phyloP scores from a whole-genome alignment of 2,888 invertebrate species.

The Arge pagana region DNA sequence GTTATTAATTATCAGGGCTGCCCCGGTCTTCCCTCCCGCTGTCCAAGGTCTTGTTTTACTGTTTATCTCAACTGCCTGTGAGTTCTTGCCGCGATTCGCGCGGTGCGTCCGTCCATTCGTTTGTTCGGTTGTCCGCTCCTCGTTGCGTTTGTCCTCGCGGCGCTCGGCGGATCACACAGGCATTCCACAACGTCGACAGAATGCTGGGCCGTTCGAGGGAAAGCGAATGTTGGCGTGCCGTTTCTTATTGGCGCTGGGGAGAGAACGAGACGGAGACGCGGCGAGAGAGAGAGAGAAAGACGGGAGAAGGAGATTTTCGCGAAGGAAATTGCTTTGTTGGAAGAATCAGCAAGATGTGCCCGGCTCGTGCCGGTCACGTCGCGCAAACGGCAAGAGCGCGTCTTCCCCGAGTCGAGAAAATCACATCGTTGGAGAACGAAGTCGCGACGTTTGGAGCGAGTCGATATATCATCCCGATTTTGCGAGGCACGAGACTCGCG shows the following conservation, averaged over 20 bases:
- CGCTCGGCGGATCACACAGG: slow-evolving; percentile 31
- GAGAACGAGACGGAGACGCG: too few species aligned
- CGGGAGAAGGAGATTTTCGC: slow-evolving; percentile 13
- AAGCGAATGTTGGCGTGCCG: slow-evolving; percentile 13
- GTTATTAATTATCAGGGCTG: slow-evolving; percentile 46
- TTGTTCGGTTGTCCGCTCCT: slow-evolving; percentile 12
- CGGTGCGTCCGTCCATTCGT: not conserved
- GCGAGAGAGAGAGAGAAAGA: too few species aligned
- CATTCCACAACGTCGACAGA: slow-evolving; percentile 31
- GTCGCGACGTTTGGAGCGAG: too few species aligned
- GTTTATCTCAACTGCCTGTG: slow-evolving; percentile 14
- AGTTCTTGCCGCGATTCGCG: slow-evolving; percentile 8
- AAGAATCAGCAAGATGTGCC: too few species aligned
- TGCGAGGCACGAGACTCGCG: too few species aligned
- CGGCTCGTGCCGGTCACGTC: too few species aligned
- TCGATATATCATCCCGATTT: too few species aligned
- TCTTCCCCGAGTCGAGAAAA: too few species aligned
- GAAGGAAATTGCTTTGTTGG: too few species aligned
- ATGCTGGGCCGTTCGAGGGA: slow-evolving; percentile 5
- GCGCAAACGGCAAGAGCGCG: too few species aligned
- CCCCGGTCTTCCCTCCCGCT: slow-evolving; percentile 20
- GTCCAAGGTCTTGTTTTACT: slow-evolving; percentile 19
- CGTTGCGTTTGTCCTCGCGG: slow-evolving; percentile 18
- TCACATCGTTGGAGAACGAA: too few species aligned
- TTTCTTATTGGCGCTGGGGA: slow-evolving; percentile 22